phyloP scores from a whole-genome alignment of 2,113 vertebrate species.

The Clarias gariepinus region DNA sequence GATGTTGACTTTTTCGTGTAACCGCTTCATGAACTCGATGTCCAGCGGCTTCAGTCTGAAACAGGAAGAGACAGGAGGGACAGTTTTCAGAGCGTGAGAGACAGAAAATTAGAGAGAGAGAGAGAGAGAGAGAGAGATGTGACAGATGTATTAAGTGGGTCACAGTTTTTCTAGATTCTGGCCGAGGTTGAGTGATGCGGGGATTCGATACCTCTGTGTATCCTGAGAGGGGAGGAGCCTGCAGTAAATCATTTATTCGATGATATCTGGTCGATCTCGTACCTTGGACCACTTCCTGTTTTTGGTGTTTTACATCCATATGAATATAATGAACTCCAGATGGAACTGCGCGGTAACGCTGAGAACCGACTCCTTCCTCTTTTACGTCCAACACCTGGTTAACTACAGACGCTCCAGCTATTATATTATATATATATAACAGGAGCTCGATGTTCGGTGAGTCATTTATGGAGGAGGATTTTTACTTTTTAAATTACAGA shows the following conservation, averaged over 20 bases:
- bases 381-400: not conserved
- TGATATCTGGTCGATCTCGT: not conserved
- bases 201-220: not conserved
- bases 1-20: constrained; percentile 97
- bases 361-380: not conserved
- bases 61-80: not conserved
- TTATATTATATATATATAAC: too few species aligned
- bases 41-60: constrained; percentile 93
- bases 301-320: not conserved
- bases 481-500: too few species aligned
- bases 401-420: not conserved
- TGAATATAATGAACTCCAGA: not conserved
- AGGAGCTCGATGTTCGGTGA: too few species aligned
- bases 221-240: not conserved
- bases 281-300: not conserved
- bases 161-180: not conserved
- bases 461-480: too few species aligned
- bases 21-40: constrained; percentile 96
- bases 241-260: not conserved
- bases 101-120: not conserved
- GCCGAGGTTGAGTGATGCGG: not conserved
- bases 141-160: not conserved
- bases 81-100: not conserved
- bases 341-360: not conserved
- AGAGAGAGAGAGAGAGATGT: not conserved